Percentiles rank a stretch among this genome's conserved stretches.
These are phyloP conservation scores for Leptoclinus maculatus DNA, from an alignment of 2,797 vertebrate genomes.

Conservation along the genomic window DNA sequence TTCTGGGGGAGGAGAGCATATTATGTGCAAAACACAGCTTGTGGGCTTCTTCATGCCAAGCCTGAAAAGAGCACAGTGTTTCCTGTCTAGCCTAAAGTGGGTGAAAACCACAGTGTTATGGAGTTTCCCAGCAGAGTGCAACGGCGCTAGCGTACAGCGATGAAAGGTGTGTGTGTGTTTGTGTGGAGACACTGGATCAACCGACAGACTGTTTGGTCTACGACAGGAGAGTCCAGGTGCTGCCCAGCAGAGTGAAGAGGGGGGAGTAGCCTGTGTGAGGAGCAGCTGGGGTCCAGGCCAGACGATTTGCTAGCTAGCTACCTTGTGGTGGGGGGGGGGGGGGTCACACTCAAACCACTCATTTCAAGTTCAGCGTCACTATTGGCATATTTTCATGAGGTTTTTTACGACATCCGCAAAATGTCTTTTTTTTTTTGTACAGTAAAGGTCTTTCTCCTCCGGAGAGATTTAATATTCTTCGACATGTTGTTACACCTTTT, in stretches of 20 bases:
- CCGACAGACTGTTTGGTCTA: slow-evolving; percentile 57
- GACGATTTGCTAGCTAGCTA: slow-evolving; percentile 54
- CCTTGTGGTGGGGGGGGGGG: slow-evolving; percentile 17
- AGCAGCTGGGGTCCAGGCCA: slow-evolving; percentile 58
- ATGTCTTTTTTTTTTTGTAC: slow-evolving; percentile 66
- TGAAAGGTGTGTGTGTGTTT: slow-evolving; percentile 31
- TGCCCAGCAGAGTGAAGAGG: slow-evolving; percentile 41
- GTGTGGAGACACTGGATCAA: slow-evolving; percentile 21
- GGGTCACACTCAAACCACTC: slow-evolving; percentile 66
- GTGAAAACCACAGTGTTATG: slow-evolving; percentile 57
- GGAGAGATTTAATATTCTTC: slow-evolving; percentile 63
- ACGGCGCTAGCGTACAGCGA: not conserved
- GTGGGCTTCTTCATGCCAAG: slow-evolving; percentile 52
- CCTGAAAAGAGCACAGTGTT: slow-evolving; percentile 60
- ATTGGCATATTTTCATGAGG: slow-evolving; percentile 72
- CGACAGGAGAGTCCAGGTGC: slow-evolving; percentile 46
- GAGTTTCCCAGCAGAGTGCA: slow-evolving; percentile 51
- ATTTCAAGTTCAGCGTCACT: slow-evolving; percentile 69
- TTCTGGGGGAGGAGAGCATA: slow-evolving; percentile 30
- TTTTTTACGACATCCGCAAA: slow-evolving; percentile 57
- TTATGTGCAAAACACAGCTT: slow-evolving; percentile 50
- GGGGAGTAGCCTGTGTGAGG: slow-evolving; percentile 31
- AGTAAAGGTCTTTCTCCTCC: slow-evolving; percentile 72
- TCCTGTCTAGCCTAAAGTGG: slow-evolving; percentile 54
- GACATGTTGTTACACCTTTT: slow-evolving; percentile 58